Evolutionary conservation across 2,888 invertebrate genomes (phyloP).

Genomic region (Lasioglossum morio): DNA sequence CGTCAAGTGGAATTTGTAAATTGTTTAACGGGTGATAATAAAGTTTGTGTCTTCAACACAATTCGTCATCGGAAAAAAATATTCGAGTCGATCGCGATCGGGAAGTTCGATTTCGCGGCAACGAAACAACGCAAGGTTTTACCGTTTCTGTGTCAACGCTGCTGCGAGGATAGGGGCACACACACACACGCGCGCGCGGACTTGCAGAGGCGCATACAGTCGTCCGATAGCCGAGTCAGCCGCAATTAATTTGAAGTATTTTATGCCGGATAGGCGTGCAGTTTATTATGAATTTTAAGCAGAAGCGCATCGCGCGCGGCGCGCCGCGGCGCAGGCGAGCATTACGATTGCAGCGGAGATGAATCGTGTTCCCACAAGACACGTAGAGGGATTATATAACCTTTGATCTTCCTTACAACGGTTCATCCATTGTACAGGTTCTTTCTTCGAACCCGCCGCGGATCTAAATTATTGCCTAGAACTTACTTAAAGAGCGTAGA

Average conservation of each 20-base stretch:
- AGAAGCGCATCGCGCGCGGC: slow-evolving; percentile 63
- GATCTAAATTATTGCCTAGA: slow-evolving; percentile 75
- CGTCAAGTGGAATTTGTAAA: too few species aligned
- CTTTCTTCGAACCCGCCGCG: slow-evolving; percentile 71
- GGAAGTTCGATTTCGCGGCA: neutral
- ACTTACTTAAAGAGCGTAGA: slow-evolving; percentile 74
- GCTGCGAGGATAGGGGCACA: neutral
- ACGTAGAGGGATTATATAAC: slow-evolving; percentile 75
- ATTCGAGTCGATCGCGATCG: neutral
- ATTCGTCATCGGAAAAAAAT: neutral
- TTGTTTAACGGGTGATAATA: too few species aligned
- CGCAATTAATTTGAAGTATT: slow-evolving; percentile 67
- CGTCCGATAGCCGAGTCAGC: slow-evolving; percentile 46
- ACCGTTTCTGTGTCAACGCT: slow-evolving; percentile 48
- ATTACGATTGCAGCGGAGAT: slow-evolving; percentile 74
- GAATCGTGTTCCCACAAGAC: slow-evolving; percentile 75
- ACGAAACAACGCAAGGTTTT: slow-evolving; percentile 16
- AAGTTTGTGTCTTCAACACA: too few species aligned
- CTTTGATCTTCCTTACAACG: slow-evolving; percentile 75
- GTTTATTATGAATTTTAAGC: slow-evolving; percentile 72
- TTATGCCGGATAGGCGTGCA: slow-evolving; percentile 62
- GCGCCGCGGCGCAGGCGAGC: slow-evolving; percentile 53
- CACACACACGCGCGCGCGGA: neutral
- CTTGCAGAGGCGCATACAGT: neutral
- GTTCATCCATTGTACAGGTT: slow-evolving; percentile 75